Evolutionary conservation across 2,113 vertebrate species (phyloP), one percentile per base, ranked within the genome.

Genomic region (Psophia crepitans): DNA sequence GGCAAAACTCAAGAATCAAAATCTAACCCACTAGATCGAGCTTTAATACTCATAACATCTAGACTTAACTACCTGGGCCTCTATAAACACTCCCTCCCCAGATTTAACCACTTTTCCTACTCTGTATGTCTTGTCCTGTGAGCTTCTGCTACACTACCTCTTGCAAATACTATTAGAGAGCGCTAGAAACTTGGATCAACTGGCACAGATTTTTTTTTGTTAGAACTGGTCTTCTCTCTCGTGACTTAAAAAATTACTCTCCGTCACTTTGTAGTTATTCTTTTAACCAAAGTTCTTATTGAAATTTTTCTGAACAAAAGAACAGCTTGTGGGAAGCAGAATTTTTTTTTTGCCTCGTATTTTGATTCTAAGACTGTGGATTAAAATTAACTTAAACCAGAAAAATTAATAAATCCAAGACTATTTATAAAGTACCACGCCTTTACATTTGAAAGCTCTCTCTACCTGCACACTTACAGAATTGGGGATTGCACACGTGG

Each of bases 401-500:
- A 56, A 84, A 96, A 89, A 60, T 32, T 43, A 65, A 51, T 66
- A 49, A 88, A 86, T 35, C 23, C 23, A 64, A 74, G 23, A 16
- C 12, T 46, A 44, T 78, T 86, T 90, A 18, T 39, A 43, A 73
- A 60, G 33, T 35, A n/a, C 91, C 90, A 88, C 27, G 8, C 2
- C 5, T 84, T 95, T 92, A 78, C 22, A 43, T 86, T 16, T 71
- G 60, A 46, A 86, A 75, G 32, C 18, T 54, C 17, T 54, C 33
- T 44, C 10, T 19, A 63, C 28, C 13, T 69, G 24, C 48, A 22
- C 16, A 10, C 43, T 91, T 70, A 30, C 17, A 87, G 57, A 27
- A 2, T 8, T 23, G 49, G 17, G 13, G 14, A 71, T 68, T 7
- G 3, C 66, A 24, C 0, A 0, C 30, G 39, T 46, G 10, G 26